Base-by-base conservation (phyloP, 2,888 invertebrate genomes). In the Lasioglossum calceatum region DNA sequence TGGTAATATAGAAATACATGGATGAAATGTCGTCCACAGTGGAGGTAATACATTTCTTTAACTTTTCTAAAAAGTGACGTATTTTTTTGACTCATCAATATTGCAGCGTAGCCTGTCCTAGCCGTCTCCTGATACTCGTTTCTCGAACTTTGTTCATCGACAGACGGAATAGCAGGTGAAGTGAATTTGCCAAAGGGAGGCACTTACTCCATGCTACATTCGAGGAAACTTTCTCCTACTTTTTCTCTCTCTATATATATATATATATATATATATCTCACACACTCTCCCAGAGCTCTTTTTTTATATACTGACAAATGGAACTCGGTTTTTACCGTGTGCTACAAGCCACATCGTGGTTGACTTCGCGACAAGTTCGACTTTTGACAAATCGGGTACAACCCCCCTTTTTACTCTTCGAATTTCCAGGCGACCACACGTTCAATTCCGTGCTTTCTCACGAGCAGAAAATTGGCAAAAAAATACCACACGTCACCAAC, bases 171-270 rank as follows among this genome's bases (percentile, higher is more conserved):
- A 61, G 75, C 70, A 81, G 32, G 78, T 64, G 84, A 84, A 82
- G 87, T 80, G 86, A 87, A 87, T 89, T 86, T 87, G 54, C 72
- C 78, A 79, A 71, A 81, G 78, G 73, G 74, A 84, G 78, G 76
- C 84, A 85, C 84, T 89, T 82, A 84, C 87, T 67, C 72, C 44
- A 61, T 61, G 81, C 74, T 82, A 84, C 87, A 82, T 79, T 73
- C 54, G 50, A 70, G 73, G 14, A 64, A 74, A 85, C 72, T 77
- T 44, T 32, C 36, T 27, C 16, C 12, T 27, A 27, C 42, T 77
- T 27, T 47, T 44, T 44, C 61, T 71, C 47, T 67, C 61, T 27
- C 27, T n/a, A n/a, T n/a, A n/a, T n/a, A n/a, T n/a, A n/a, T n/a
- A n/a, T n/a, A n/a, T n/a, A n/a, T n/a, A n/a, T n/a, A n/a, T n/a